These are phyloP conservation scores for Cataglyphis albicans DNA, from an alignment of 2,888 invertebrate species.

Conservation along the genomic window DNA sequence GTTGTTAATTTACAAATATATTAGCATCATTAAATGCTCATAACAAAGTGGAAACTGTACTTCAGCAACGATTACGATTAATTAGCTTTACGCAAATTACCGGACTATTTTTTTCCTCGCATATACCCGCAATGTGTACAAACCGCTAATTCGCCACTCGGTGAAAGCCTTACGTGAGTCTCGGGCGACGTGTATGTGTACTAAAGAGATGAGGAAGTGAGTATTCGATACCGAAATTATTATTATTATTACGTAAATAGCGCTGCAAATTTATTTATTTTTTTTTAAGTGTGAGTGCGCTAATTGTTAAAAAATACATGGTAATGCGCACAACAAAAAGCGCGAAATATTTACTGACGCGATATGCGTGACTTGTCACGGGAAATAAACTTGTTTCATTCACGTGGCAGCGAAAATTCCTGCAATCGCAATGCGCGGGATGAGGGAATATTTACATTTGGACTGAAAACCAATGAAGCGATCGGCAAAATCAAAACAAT, in stretches of 20 bases:
- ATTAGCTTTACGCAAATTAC: slow-evolving; percentile 27
- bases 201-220: slow-evolving; percentile 38
- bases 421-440: not conserved
- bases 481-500: slow-evolving; percentile 22
- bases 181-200: not conserved
- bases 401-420: not conserved
- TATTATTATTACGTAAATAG: not conserved
- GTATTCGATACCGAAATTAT: slow-evolving; percentile 10
- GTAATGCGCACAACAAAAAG: not conserved
- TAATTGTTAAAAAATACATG: slow-evolving; percentile 17
- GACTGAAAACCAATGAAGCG: slow-evolving; percentile 16
- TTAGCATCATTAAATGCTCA: not conserved
- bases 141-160: slow-evolving; percentile 20
- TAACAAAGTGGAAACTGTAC: not conserved
- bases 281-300: not conserved
- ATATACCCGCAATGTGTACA: too few species aligned
- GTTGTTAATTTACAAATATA: not conserved
- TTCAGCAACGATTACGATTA: slow-evolving; percentile 17
- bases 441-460: slow-evolving; percentile 8
- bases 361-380: not conserved
- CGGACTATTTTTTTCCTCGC: slow-evolving; percentile 26
- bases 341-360: not conserved
- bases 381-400: slow-evolving; percentile 2
- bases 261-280: not conserved
- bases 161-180: not conserved